A percentile compares a stretch with the other conserved stretches of the same genome.
Conservation (phyloP, 2,888 invertebrate species). For the Seira sanloemensis region DNA sequence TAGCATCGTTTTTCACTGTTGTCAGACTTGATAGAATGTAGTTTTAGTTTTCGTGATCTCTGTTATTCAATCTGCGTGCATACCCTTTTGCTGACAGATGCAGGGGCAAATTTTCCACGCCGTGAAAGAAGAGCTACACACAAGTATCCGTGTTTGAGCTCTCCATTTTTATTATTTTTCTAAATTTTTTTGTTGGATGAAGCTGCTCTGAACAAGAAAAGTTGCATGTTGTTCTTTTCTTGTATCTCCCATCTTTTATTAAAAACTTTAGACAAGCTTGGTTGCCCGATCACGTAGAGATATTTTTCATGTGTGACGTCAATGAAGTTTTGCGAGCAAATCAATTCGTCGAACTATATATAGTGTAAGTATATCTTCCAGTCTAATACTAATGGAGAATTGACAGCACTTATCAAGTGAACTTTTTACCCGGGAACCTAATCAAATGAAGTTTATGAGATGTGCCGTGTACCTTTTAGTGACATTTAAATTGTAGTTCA, state of each 20-base stretch:
- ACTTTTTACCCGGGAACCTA: neutral
- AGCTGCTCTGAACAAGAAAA: slow-evolving; percentile 46
- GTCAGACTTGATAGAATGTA: neutral
- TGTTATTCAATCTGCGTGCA: slow-evolving; percentile 33
- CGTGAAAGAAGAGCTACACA: too few species aligned
- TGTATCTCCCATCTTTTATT: neutral
- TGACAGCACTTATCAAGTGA: neutral
- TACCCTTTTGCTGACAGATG: slow-evolving; percentile 46
- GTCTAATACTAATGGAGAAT: neutral
- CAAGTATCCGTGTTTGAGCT: neutral
- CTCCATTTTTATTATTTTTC: neutral
- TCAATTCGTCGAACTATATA: neutral
- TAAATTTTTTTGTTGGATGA: neutral
- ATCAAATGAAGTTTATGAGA: neutral
- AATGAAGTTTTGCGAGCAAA: slow-evolving; percentile 31
- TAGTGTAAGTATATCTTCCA: neutral
- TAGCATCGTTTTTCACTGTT: neutral
- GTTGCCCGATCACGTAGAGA: neutral
- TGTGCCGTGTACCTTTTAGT: neutral
- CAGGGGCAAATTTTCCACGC: too few species aligned
- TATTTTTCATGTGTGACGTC: slow-evolving; percentile 41
- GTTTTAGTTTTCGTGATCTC: neutral
- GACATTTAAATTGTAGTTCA: neutral
- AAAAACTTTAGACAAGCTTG: neutral
- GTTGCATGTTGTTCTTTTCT: neutral